Conservation (phyloP, 2,888 invertebrate species). For the Atherix ibis region DNA sequence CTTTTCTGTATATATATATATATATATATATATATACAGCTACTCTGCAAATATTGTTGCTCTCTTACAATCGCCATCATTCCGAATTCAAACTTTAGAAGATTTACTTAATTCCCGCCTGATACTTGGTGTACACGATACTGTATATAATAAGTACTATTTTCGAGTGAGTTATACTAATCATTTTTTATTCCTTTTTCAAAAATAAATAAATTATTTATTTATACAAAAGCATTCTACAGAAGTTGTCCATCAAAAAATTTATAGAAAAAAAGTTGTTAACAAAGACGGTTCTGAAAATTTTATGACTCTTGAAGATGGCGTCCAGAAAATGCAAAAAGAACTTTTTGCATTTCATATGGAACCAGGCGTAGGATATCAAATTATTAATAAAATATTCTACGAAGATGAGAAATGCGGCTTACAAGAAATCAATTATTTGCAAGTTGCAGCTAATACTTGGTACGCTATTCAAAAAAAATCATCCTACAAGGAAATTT, state of each 20-base stretch:
- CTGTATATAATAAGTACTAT: conserved; percentile 50
- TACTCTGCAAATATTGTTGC: conserved; percentile 65
- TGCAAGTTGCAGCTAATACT: conserved; percentile 47
- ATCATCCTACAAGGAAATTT: conserved; percentile 43
- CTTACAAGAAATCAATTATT: conserved; percentile 45
- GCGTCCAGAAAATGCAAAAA: conserved; percentile 39
- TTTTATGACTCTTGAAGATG: conserved; percentile 45
- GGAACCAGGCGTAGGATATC: conserved; percentile 48
- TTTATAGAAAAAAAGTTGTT: conserved; percentile 47
- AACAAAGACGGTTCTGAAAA: conserved; percentile 40
- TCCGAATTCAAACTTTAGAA: conserved; percentile 44
- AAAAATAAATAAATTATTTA: conserved; percentile 34
- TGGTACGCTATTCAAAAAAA: conserved; percentile 46
- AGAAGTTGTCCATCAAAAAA: conserved; percentile 43
- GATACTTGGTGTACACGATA: conserved; percentile 49
- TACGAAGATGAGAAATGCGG: conserved; percentile 55
- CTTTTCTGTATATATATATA: neutral
- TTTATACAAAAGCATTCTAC: conserved; percentile 39
- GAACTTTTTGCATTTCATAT: conserved; percentile 53
- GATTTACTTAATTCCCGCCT: conserved; percentile 50
- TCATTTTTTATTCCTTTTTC: conserved; percentile 40
- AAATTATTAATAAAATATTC: conserved; percentile 48
- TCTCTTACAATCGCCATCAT: conserved; percentile 53
- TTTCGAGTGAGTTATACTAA: conserved; percentile 38
- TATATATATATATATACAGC: conserved; percentile 25